A percentile compares a stretch with the other conserved stretches of the same genome.
phyloP scores from a whole-genome alignment of 2,888 invertebrate species.

The Nemapogon koenigi region DNA sequence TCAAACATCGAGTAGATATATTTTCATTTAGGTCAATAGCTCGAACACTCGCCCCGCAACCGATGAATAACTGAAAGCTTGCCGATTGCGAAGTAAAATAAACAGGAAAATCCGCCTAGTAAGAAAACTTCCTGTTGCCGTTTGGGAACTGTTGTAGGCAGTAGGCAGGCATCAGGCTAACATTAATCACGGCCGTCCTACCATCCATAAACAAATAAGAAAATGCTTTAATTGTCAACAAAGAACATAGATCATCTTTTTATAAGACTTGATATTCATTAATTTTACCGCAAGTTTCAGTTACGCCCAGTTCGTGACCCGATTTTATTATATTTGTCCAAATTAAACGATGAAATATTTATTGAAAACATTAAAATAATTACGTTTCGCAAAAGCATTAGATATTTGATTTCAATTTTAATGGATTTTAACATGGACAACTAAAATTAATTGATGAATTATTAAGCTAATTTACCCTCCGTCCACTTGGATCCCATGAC shows the following conservation, averaged over 20 bases:
- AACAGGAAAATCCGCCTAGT: conserved; percentile 10
- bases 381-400: no score
- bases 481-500: no score
- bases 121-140: conserved; percentile 9
- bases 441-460: no score
- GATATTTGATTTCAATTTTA: no score
- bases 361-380: no score
- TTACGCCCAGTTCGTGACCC: no score
- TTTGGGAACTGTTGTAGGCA: conserved; percentile 8
- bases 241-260: conserved; percentile 8
- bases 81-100: conserved; percentile 9
- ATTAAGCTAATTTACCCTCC: no score
- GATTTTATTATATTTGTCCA: no score
- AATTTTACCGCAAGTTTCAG: no score
- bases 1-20: conserved; percentile 4
- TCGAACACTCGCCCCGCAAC: conserved; percentile 5
- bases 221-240: conserved; percentile 8
- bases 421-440: no score
- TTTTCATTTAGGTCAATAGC: conserved; percentile 10
- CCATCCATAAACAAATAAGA: conserved; percentile 7
- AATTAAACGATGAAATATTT: no score
- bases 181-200: conserved; percentile 4
- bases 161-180: conserved; percentile 6
- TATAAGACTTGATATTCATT: no score
- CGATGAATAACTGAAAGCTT: conserved; percentile 10